These are phyloP conservation scores for Drosophila asahinai DNA, from an alignment of 1,140 invertebrate species.

Conservation along the genomic window DNA sequence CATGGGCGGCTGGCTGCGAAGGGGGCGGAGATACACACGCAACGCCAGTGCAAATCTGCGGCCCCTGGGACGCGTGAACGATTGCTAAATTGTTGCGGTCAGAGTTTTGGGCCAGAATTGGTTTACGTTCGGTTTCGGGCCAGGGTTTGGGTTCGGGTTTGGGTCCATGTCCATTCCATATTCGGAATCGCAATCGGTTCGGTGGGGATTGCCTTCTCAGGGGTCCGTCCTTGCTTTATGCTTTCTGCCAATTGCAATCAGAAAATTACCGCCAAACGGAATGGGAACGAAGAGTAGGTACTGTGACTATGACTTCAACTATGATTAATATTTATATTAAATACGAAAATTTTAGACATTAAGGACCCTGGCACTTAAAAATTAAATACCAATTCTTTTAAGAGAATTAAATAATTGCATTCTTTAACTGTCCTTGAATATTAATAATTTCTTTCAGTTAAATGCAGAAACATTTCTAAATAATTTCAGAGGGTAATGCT, in stretches of 20 bases:
- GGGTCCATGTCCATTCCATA: background rate
- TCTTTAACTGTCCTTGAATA: too few species aligned
- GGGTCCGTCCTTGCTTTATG: conserved; percentile 22
- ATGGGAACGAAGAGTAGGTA: conserved; percentile 14
- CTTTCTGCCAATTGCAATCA: conserved; percentile 65
- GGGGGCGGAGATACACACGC: conserved; percentile 49
- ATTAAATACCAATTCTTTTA: too few species aligned
- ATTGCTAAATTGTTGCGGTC: conserved; percentile 82
- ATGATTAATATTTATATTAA: background rate
- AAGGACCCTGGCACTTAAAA: too few species aligned
- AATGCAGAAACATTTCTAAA: too few species aligned
- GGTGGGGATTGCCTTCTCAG: conserved; percentile 42
- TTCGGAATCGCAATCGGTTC: conserved; percentile 26
- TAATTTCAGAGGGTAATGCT: too few species aligned
- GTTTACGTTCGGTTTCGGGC: conserved; percentile 1
- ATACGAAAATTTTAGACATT: too few species aligned
- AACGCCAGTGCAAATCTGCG: conserved; percentile 55
- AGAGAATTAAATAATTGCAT: too few species aligned
- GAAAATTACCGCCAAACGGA: background rate
- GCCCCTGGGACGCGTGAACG: conserved; percentile 79
- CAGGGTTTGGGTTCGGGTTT: background rate
- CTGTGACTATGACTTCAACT: background rate
- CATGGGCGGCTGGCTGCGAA: conserved; percentile 12
- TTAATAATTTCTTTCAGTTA: too few species aligned
- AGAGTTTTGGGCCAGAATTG: conserved; percentile 45